Evolutionary conservation across 1,140 invertebrate genomes (phyloP), one percentile per base, ranked within the genome.

Genomic region (Drosophila gunungcola): DNA sequence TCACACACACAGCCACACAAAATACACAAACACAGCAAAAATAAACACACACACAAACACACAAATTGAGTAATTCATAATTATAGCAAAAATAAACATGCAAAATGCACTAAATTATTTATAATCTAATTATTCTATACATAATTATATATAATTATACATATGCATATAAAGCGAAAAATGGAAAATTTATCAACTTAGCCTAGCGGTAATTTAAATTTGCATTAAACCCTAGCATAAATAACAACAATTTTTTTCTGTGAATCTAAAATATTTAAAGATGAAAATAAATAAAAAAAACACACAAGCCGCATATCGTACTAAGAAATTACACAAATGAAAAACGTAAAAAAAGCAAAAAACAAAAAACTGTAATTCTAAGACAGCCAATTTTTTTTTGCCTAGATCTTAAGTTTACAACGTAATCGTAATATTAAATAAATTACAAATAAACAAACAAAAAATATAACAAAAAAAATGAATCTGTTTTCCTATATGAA

Each of bases 351-450:
- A 12, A 65, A 62, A 45, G 65, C 4, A 29, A 58, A 78, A 38
- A 45, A 46, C 27, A 60, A 57, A 64, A 81, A 64, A 32, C 55
- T 9, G n/a, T 70, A 77, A 62, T 21, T 21, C 29, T 83, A 86
- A 88, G 78, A 46, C 61, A 91, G 81, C 78, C 83, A 88, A 78
- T 52, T 79, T 88, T 88, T 88, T 90, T 83, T 80, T 74, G 68
- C 58, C 61, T 83, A 86, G 67, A 41, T 27, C 54, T 29, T 91
- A 91, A 90, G 86, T 85, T 82, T 52, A 75, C 78, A 80, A 41
- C 58, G 38, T 78, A 85, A 70, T 69, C 64, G 54, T 70, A 70
- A 69, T 56, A 56, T 70, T 69, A 77, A 76, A 77, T 32, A 68
- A 77, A 61, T 69, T 55, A 42, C 54, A 61, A 74, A 55, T 62